Base-by-base conservation (phyloP, 2,797 vertebrate genomes). In the Novumbra hubbsi region DNA sequence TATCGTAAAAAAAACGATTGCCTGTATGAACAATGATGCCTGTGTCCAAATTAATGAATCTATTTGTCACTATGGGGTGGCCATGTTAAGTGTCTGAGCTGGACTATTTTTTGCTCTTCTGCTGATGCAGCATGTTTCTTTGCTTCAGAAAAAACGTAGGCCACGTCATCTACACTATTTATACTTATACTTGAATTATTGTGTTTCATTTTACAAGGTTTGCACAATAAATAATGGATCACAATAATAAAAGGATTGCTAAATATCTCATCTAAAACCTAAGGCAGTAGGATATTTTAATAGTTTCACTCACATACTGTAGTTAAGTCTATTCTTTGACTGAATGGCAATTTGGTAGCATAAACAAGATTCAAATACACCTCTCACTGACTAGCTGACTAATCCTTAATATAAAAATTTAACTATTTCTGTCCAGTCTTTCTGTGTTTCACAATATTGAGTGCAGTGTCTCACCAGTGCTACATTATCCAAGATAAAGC, bases 51-150 rank as follows among this genome's bases (percentile, higher is more conserved):
- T 27, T 55, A 67, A 73, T 55, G 64, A 34, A 11, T 49, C 64
- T 14, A 38, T 57, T 57, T 73, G 63, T 34, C 30, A 67, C 28
- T 67, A 21, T n/a, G 52, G 49, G 64, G 64, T 17, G 21, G 21
- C 21, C 11, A 57, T 73, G 68, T 73, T 55, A 68, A 57, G 24
- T 55, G 62, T 68, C 72, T 57, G 41, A 55, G 30, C 19, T 16
- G 68, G n/a, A 34, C 14, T n/a, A 5, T 28, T 19, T 28, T 57
- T 19, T 30, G 6, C 19, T 74, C 12, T 11, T 73, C 24, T 74
- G 34, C 41, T 49, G 17, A 19, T 62, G 55, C 27, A 32, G 30
- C 32, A 41, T 28, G 4, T 24, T 34, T 62, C n/a, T 41, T 52
- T 8, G 34, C n/a, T 38, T 6, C 38, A 12, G n/a, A 68, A 14